Base-by-base conservation (phyloP, 2,888 invertebrate genomes). In the Elegia similella region DNA sequence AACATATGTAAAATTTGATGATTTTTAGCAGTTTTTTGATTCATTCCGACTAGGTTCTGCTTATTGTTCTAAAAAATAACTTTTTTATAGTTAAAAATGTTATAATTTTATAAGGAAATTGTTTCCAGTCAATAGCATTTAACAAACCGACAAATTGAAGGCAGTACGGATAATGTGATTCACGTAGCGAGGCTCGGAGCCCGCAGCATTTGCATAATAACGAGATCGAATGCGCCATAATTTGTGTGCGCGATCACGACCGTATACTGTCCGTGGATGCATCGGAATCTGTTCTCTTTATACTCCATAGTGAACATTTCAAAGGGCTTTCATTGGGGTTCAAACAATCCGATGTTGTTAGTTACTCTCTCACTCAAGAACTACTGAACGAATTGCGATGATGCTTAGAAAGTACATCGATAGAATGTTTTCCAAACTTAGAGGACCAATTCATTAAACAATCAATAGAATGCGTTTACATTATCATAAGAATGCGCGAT, bases 121-220 rank as follows among this genome's bases (percentile, higher is more conserved):
- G 43, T 53, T 61, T 52, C 42, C 50, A 17, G 34, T 15, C 30
- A 16, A 34, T n/a, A 13, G 23, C 55, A 30, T 47, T 38, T 65
- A 68, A 59, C 65, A 57, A 54, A 59, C 57, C 54, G 56, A 43
- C 58, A 58, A 59, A 58, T 66, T 61, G 64, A 62, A 61, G 56
- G 50, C 48, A 52, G 56, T 55, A 48, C 64, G 62, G 68, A 69
- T 74, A 71, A 64, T 69, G 59, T 66, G 66, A 73, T 67, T 69
- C 68, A 68, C 50, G 63, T 57, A 61, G 59, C 63, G 64, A 65
- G 59, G 62, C 61, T 66, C 65, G 62, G 59, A 62, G 58, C 63
- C 60, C 56, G 57, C 16, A 62, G 59, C 62, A 70, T 75, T 75
- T 71, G 68, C 75, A 76, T 78, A 71, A 74, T 70, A 76, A 72